Base-by-base conservation (phyloP, 2,888 invertebrate genomes). In the Pilophorus perplexus region DNA sequence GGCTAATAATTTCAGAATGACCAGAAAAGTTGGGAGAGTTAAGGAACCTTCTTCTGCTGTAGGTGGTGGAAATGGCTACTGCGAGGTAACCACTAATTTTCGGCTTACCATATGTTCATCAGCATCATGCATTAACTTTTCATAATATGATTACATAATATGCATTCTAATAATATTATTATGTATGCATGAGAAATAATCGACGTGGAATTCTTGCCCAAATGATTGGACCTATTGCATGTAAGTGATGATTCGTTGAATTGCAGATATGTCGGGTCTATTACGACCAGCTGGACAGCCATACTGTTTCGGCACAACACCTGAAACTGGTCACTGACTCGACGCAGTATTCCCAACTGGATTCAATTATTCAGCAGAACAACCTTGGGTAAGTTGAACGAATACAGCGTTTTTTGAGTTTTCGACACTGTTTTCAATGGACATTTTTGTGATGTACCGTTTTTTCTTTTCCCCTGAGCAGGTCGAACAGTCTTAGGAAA, bases 191-290 rank as follows among this genome's bases (percentile, higher is more conserved):
- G n/a, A n/a, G n/a, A n/a, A n/a, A n/a, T n/a, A n/a, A n/a, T n/a
- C n/a, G n/a, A n/a, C n/a, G n/a, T n/a, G n/a, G n/a, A n/a, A n/a
- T n/a, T n/a, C 37, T 37, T 37, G 12, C 37, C 12, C 12, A 37
- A n/a, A n/a, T n/a, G n/a, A n/a, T n/a, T n/a, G n/a, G n/a, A n/a
- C n/a, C n/a, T n/a, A 33, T 33, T 33, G 33, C 6, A 33, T 6
- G 33, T 8, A 8, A 33, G 12, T 44, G 14, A 8, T 8, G 18
- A 23, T 50, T 50, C 6, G 44, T 50, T 22, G 12, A 14, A 2
- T 60, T 60, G 23, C 89, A 90, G 78, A 86, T 90, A 77, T 90
- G 90, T 77, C 87, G 86, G 75, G 79, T 84, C 54, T 87, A 88
- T 73, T 90, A 88, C 77, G 82, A 81, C 67, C 86, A 85, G 74